Evolutionary conservation across 2,888 invertebrate genomes (phyloP).

Genomic region (Coelogynopora nodosa): DNA sequence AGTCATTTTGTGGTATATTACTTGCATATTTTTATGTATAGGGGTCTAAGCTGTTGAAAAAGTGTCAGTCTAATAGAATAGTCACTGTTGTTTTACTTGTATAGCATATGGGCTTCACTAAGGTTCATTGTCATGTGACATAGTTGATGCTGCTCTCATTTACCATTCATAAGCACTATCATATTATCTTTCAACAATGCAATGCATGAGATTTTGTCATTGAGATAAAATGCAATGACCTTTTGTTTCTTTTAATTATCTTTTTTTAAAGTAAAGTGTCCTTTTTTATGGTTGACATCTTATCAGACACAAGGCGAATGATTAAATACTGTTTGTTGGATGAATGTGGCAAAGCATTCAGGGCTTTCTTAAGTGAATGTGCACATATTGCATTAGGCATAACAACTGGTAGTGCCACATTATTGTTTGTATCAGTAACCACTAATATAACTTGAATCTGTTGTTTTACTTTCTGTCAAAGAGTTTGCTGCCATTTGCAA

Average conservation of each 20-base stretch:
- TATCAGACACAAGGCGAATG: neutral
- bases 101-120: neutral
- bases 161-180: neutral
- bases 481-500: neutral
- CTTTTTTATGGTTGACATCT: neutral
- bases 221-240: neutral
- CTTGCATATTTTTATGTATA: neutral
- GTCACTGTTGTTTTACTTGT: neutral
- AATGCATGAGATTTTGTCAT: neutral
- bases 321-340: neutral
- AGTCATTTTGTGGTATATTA: neutral
- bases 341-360: neutral
- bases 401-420: neutral
- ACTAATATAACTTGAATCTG: neutral
- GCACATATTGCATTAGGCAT: neutral
- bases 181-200: neutral
- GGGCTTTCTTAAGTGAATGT: neutral
- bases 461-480: neutral
- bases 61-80: neutral
- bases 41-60: neutral
- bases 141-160: neutral
- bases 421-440: neutral
- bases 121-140: neutral
- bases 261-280: neutral
- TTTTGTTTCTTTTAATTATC: neutral